phyloP scores from a whole-genome alignment of 2,113 vertebrate genomes.

The Psophia crepitans region DNA sequence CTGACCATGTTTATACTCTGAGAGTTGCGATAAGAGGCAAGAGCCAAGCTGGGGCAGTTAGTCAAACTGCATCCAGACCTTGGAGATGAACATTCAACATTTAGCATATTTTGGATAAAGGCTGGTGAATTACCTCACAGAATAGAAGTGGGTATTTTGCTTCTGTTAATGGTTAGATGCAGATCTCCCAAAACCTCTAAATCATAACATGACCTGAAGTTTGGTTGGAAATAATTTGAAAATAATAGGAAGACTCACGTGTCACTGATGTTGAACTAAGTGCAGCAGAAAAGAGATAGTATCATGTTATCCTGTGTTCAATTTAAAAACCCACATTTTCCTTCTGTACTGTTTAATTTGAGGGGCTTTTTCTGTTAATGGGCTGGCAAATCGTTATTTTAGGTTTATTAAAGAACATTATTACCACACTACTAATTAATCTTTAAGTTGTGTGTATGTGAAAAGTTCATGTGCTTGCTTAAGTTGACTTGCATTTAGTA shows the following conservation, averaged over 20 bases:
- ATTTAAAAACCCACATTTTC: neutral
- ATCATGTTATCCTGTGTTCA: neutral
- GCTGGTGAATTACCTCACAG: neutral
- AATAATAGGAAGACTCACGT: neutral
- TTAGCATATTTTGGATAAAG: neutral
- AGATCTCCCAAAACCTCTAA: neutral
- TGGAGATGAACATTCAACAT: neutral
- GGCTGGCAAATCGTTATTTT: neutral
- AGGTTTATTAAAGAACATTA: conserved; percentile 15
- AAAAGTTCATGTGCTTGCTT: neutral
- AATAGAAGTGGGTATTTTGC: neutral
- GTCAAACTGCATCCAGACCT: neutral
- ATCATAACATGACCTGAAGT: neutral
- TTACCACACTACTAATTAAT: neutral
- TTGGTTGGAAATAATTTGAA: neutral
- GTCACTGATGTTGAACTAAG: neutral
- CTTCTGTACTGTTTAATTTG: neutral
- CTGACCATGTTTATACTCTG: neutral
- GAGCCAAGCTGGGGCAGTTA: neutral
- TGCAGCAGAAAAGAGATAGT: neutral
- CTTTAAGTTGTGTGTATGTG: neutral
- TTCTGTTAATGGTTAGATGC: neutral
- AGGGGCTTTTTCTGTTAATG: neutral
- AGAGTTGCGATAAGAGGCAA: neutral
- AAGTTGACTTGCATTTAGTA: neutral